Base-by-base conservation (phyloP, 2,888 invertebrate genomes). In the Eristalis arbustorum region DNA sequence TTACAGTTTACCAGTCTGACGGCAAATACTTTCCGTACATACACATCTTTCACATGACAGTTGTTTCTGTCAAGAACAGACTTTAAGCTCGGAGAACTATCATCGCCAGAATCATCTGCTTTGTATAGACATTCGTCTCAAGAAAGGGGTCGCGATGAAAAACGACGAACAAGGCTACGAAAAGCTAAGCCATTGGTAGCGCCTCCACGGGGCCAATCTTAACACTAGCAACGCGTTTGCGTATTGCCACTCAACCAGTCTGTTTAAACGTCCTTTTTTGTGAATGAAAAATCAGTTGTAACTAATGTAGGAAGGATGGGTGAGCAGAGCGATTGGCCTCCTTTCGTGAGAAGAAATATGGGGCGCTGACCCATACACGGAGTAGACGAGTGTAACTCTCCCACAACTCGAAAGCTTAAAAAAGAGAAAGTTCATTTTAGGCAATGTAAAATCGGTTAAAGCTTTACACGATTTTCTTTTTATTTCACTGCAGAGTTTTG, bases 201-300 rank as follows among this genome's bases (percentile, higher is more conserved):
- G 87, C 72, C 78, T 18, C 63, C 72, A 10, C 6, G 1, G 28
- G 87, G 63, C 13, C 14, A 31, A 62, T 75, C 71, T 78, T 25
- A 6, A 23, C 56, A 83, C 63, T 31, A 31, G 14, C 6, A 8
- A 0, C 0, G 34, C 11, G 14, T 37, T 18, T 87, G 87, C 87
- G 87, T 83, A 72, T 13, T 68, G 3, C 1, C 6, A 2, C 31
- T 25, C 18, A 3, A 22, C 28, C 67, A 18, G 64, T 59, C 63
- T 75, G 71, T 79, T 83, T 63, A 67, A 72, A 63, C 83, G 83
- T 83, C 83, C 63, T 83, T 87, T 84, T 87, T 87, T 87, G 83
- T 87, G 87, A 87, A 87, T 87, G 87, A 87, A 87, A 87, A 79
- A 63, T 64, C 18, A 75, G 83, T 87, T 79, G 87, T 87, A 87